Conservation (phyloP, 2,797 vertebrate genomes). For the Sphaeramia orbicularis region DNA sequence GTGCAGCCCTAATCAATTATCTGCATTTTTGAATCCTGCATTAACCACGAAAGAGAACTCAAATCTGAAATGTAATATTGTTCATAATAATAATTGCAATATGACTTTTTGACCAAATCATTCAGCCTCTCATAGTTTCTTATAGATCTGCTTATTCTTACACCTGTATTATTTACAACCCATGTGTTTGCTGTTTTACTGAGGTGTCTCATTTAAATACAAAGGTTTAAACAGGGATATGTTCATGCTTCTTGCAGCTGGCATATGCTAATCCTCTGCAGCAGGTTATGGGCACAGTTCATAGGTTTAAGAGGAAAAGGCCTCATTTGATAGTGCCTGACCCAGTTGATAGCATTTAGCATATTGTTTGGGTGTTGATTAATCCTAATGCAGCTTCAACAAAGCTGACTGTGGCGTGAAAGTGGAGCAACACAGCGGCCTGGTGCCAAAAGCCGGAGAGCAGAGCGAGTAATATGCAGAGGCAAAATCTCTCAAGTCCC, state of each 20-base stretch:
- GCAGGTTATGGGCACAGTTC: slow-evolving; percentile 46
- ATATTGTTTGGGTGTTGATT: slow-evolving; percentile 83
- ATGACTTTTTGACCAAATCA: no score
- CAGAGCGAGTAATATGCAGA: slow-evolving; percentile 53
- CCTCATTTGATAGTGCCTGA: slow-evolving; percentile 70
- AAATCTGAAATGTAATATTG: no score
- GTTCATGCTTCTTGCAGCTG: neutral
- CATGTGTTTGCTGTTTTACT: neutral
- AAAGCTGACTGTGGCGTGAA: slow-evolving; percentile 69
- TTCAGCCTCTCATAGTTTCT: no score
- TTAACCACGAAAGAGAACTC: no score
- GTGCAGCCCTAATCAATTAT: no score
- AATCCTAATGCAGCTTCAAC: slow-evolving; percentile 75
- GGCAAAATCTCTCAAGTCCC: slow-evolving; percentile 60
- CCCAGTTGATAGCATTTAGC: slow-evolving; percentile 77
- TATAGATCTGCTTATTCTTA: no score
- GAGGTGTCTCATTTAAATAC: neutral
- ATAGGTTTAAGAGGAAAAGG: slow-evolving; percentile 57
- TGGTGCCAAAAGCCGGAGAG: slow-evolving; percentile 51
- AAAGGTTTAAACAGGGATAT: slow-evolving; percentile 17
- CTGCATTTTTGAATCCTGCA: no score
- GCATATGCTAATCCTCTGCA: slow-evolving; percentile 44
- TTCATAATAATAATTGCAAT: no score
- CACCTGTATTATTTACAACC: neutral
- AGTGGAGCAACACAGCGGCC: slow-evolving; percentile 68